These are phyloP conservation scores for Cichlasoma orientale DNA, from an alignment of 2,797 vertebrate genomes.

Conservation along the genomic window DNA sequence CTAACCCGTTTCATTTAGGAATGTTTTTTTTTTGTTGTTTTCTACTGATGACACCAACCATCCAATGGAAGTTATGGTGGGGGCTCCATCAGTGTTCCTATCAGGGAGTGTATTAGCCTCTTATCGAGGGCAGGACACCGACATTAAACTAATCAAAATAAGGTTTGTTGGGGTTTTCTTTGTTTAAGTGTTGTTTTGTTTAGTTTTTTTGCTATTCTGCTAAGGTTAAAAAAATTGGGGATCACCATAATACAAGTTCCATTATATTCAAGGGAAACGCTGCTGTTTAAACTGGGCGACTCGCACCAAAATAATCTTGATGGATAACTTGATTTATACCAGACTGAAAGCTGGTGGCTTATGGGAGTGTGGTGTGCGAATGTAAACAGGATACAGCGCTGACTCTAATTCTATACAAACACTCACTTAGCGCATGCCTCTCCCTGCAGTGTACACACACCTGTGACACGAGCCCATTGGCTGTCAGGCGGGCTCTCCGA, in stretches of 20 bases:
- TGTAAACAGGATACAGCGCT: conserved; percentile 60
- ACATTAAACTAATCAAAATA: neutral
- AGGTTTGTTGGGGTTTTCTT: neutral
- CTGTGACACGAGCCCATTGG: conserved; percentile 32
- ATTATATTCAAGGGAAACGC: neutral
- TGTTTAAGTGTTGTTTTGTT: neutral
- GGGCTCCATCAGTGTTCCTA: too few relatives aligned
- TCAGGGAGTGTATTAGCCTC: too few relatives aligned
- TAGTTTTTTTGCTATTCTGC: neutral
- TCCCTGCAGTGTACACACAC: conserved; percentile 62
- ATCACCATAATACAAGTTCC: neutral
- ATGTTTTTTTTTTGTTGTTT: too few relatives aligned
- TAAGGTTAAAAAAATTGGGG: neutral
- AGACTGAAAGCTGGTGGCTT: neutral
- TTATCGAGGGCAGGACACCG: neutral
- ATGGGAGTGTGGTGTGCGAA: conserved; percentile 34
- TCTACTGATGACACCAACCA: too few relatives aligned
- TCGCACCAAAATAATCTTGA: neutral
- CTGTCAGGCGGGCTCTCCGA: conserved; percentile 16
- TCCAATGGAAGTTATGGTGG: too few relatives aligned
- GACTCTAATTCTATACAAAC: conserved; percentile 55
- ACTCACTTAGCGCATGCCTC: conserved; percentile 62
- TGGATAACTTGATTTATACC: conserved; percentile 11
- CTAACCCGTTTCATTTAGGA: too few relatives aligned
- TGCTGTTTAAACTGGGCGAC: neutral